Evolutionary conservation across 2,797 vertebrate species (phyloP).

Genomic region (Lithobates sylvaticus): DNA sequence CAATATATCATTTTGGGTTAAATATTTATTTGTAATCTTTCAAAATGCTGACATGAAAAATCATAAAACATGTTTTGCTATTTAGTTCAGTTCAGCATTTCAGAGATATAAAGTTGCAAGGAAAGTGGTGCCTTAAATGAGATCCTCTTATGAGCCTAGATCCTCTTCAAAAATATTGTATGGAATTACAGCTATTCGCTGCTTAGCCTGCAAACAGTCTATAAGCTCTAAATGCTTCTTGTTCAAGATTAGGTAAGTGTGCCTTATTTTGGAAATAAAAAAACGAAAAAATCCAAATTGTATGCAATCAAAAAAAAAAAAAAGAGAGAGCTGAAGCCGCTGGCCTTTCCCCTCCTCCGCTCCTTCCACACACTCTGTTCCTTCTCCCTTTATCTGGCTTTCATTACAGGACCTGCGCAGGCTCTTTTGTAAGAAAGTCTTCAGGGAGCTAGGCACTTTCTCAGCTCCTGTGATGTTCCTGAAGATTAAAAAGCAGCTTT

Average conservation of each 20-base stretch:
- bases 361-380: constrained; percentile 82
- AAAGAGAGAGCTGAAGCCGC: constrained; percentile 73
- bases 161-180: background rate
- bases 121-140: background rate
- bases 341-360: constrained; percentile 87
- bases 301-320: constrained; percentile 20
- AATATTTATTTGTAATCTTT: background rate
- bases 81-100: background rate
- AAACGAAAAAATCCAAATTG: constrained; percentile 31
- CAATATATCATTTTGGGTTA: background rate
- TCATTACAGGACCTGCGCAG: constrained; percentile 92
- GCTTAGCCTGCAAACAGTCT: background rate
- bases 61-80: background rate
- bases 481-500: constrained; percentile 98
- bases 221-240: background rate
- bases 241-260: background rate
- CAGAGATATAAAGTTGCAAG: background rate
- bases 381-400: constrained; percentile 99
- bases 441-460: constrained; percentile 96
- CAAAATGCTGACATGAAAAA: background rate
- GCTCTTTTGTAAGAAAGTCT: constrained; percentile 92
- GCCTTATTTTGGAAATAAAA: background rate
- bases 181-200: background rate
- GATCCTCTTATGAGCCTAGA: background rate
- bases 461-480: constrained; percentile 95